Evolutionary conservation across 2,113 vertebrate genomes (phyloP).

Genomic region (Callospermophilus lateralis): DNA sequence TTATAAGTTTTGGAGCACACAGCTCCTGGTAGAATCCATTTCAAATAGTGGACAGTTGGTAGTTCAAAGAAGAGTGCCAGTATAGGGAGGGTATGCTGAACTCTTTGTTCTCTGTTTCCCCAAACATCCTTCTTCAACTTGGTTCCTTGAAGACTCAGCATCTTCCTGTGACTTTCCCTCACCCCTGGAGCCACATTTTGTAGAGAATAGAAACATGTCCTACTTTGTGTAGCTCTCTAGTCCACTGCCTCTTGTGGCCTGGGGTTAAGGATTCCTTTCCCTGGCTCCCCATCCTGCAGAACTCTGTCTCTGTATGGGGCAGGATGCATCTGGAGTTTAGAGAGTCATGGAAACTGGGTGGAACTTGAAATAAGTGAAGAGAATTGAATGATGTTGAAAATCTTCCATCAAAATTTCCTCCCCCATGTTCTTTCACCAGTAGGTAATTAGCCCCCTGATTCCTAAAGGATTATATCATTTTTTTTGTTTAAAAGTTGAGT

Average conservation of each 20-base stretch:
- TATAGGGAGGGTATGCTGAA: neutral
- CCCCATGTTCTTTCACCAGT: neutral
- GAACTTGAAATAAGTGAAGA: constrained; percentile 43
- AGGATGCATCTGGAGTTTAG: neutral
- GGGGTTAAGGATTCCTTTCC: neutral
- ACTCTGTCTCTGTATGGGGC: neutral
- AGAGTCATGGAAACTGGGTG: neutral
- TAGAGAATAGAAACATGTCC: neutral
- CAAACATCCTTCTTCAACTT: neutral
- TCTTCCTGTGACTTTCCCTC: neutral
- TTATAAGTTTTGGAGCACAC: neutral
- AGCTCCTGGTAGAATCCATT: neutral
- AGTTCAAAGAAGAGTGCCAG: neutral
- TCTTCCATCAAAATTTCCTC: neutral
- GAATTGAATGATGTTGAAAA: neutral
- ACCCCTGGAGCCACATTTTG: neutral
- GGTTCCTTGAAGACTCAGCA: neutral
- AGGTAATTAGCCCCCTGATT: constrained; percentile 38
- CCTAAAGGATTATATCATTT: constrained; percentile 37
- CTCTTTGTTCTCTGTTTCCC: neutral
- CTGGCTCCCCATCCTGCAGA: neutral
- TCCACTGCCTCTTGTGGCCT: neutral
- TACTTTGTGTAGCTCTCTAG: neutral
- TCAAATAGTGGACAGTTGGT: neutral
- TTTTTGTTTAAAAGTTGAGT: constrained; percentile 67